Evolutionary conservation across 2,797 vertebrate species (phyloP), one percentile per base, ranked within the genome.

Genomic region (Sciurus carolinensis): DNA sequence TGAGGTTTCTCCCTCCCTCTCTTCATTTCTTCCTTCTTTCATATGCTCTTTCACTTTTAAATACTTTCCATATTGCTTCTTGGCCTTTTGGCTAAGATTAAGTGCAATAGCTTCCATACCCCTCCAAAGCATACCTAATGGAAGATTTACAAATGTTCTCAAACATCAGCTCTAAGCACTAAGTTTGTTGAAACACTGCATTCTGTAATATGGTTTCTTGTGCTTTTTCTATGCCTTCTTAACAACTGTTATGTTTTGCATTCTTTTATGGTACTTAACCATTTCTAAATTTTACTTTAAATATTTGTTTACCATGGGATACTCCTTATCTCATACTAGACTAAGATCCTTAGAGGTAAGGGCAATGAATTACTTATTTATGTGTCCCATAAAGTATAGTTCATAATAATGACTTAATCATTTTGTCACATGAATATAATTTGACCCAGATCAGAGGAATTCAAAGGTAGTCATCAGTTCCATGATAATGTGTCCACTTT

Each of bases 201-300:
- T 1, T 92, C 24, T 36, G 8, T 36, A 54, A 57, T 85, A 0
- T 28, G 33, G 14, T 24, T 90, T 89, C 75, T 28, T 28, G 39
- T 47, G 42, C 26, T 39, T 89, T 39, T 20, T 36, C 79, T 83
- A 52, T 39, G 13, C 69, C 52, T 94, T 87, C n/a, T 90, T 28
- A 66, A 47, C 18, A 83, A 62, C 26, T 1, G 9, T 67, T 15
- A 24, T 30, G 36, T 17, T 94, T 92, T 91, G 14, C 4, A 62
- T 85, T 94, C 66, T 92, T 84, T 95, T 54, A 52, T 77, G 20
- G 30, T 44, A 59, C 14, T 92, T 85, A 44, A 39, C 28, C 7
- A 62, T 79, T 93, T 82, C 28, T 79, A 87, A 47, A 42, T 28
- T 83, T 91, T 80, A 24, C 50, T 42, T 96, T 88, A 71, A 75